Evolutionary conservation across 2,113 vertebrate genomes (phyloP).

Genomic region (Corapipo altera): DNA sequence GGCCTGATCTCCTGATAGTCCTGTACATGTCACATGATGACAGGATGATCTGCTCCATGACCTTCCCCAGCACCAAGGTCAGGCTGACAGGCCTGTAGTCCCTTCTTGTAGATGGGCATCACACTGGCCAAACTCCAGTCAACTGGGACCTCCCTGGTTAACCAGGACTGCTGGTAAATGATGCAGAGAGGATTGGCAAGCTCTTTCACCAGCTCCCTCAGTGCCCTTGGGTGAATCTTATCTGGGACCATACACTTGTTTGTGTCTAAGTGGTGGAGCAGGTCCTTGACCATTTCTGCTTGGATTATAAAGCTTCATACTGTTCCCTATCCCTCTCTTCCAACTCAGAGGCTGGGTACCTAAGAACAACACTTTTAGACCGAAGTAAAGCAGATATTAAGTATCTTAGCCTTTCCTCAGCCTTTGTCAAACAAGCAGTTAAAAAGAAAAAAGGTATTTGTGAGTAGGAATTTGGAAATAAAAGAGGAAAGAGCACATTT

Average conservation of each 20-base stretch:
- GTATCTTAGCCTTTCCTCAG: background rate
- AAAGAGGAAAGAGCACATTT: conserved; percentile 25
- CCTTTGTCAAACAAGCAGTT: background rate
- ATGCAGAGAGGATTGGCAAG: accelerated
- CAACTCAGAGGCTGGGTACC: background rate
- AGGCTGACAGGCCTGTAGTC: background rate
- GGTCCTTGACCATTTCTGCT: background rate
- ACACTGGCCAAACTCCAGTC: background rate
- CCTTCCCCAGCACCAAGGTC: background rate
- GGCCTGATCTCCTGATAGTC: background rate
- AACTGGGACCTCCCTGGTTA: background rate
- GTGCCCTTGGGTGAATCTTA: accelerated
- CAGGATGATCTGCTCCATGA: background rate
- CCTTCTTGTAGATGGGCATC: background rate
- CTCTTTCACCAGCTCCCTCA: background rate
- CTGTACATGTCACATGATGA: background rate
- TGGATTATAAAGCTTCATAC: background rate
- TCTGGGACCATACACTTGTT: background rate
- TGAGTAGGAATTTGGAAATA: conserved; percentile 9
- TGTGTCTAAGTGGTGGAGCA: background rate
- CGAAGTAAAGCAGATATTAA: background rate
- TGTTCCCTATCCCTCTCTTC: background rate
- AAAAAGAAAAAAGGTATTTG: background rate
- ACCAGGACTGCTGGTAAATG: background rate
- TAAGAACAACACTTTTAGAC: background rate